phyloP scores from a whole-genome alignment of 1,140 invertebrate genomes.

The Platorchestia sp. region DNA sequence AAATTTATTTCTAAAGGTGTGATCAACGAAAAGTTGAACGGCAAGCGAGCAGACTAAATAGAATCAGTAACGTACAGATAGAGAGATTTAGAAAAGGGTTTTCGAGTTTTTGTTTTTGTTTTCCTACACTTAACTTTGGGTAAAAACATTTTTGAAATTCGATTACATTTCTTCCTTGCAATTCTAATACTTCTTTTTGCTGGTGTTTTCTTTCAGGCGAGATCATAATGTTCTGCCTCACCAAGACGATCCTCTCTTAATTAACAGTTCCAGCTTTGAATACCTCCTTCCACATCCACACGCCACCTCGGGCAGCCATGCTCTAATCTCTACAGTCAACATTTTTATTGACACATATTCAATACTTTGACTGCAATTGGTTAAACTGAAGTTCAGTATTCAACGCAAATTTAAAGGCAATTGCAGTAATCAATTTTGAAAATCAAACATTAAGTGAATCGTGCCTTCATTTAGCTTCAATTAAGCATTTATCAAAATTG shows the following conservation, averaged over 20 bases:
- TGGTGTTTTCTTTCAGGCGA: neutral
- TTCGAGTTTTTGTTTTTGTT: neutral
- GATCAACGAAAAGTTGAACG: too few relatives aligned
- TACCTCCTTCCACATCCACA: neutral
- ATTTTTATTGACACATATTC: neutral
- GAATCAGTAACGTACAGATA: neutral
- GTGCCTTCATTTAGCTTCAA: too few relatives aligned
- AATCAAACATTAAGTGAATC: too few relatives aligned
- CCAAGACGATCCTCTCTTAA: neutral
- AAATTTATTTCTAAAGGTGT: too few relatives aligned
- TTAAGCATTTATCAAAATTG: too few relatives aligned
- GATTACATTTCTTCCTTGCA: neutral
- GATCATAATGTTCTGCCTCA: neutral
- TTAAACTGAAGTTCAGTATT: too few relatives aligned
- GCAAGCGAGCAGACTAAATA: too few relatives aligned
- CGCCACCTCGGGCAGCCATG: neutral
- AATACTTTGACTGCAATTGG: too few relatives aligned
- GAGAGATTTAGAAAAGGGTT: neutral
- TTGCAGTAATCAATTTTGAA: too few relatives aligned
- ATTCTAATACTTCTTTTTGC: neutral
- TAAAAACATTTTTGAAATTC: neutral
- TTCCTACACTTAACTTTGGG: neutral
- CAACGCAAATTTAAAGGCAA: too few relatives aligned
- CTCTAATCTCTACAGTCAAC: neutral
- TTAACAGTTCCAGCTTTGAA: neutral